Evolutionary conservation across 2,888 invertebrate genomes (phyloP), one percentile per base, ranked within the genome.

Genomic region (Pyrrhosoma nymphula): DNA sequence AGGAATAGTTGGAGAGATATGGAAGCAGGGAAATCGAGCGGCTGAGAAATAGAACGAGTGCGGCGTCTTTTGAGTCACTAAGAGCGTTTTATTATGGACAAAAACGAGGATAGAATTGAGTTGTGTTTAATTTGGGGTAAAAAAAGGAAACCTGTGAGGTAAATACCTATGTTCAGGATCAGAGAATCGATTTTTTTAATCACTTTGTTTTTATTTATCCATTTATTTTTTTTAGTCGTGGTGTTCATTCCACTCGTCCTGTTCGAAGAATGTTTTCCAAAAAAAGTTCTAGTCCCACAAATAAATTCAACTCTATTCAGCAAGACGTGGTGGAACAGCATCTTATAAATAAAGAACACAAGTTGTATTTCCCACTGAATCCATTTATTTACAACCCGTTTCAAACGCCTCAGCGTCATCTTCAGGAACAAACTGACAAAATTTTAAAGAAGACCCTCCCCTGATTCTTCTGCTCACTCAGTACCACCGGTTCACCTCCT

Each of bases 31-130:
- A 26, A 69, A 69, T 69, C 26, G 69, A 69, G 2, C 56, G 10
- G 56, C 18, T 60, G 39, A n/a, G 91, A 91, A 91, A 91, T 63
- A 91, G 91, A 63, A 60, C 90, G 69, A 26, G 69, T 26, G 69
- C 82, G 82, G 91, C 63, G 16, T 91, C 91, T 91, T 69, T 91
- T 91, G 91, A 91, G 91, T 91, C 91, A 91, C 60, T 63, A 60
- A 91, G 60, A 35, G 16, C 91, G 91, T 60, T 91, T 91, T 35
- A 56, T 6, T 20, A n/a, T 0, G 60, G 30, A 26, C 0, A 69
- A 18, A 82, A 82, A 35, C 14, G 82, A 35, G 30, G 82, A 63
- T 56, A 91, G 63, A 35, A 60, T 63, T 63, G 91, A 91, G 60
- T 30, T 23, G 30, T 35, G 55, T 89, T 56, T 26, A 89, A 55